These are phyloP conservation scores for Esox lucius DNA, from an alignment of 2,797 vertebrate genomes.

Conservation along the genomic window DNA sequence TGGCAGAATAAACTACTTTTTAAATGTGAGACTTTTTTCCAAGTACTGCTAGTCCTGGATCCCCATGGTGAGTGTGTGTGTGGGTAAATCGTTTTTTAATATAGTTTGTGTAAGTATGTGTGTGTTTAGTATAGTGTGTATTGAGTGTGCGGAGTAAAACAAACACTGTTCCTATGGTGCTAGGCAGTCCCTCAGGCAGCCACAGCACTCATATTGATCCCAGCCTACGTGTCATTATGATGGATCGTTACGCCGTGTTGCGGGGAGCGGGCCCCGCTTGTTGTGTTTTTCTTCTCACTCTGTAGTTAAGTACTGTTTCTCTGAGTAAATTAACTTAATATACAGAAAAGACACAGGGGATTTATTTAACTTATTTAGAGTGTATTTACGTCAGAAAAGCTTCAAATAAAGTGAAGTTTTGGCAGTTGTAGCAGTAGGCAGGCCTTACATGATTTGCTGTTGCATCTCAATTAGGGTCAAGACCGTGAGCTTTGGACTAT, in stretches of 20 bases:
- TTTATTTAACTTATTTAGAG: constrained; percentile 50
- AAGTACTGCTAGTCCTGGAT: background rate
- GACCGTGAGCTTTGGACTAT: constrained; percentile 15
- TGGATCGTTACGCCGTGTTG: constrained; percentile 71
- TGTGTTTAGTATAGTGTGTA: background rate
- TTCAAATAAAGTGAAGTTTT: constrained; percentile 16
- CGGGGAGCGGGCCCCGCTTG: constrained; percentile 51
- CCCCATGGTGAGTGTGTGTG: background rate
- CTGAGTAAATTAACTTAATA: constrained; percentile 76
- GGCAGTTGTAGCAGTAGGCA: background rate
- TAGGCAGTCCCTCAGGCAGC: constrained; percentile 57
- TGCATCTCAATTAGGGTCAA: constrained; percentile 21
- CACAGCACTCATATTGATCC: constrained; percentile 69
- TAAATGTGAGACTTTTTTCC: background rate
- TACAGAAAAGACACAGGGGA: constrained; percentile 44
- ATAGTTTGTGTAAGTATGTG: background rate
- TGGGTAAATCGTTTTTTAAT: background rate
- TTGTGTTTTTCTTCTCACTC: constrained; percentile 51
- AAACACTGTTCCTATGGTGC: constrained; percentile 25
- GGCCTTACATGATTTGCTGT: constrained; percentile 30
- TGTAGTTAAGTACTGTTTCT: constrained; percentile 75
- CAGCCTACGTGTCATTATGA: constrained; percentile 73
- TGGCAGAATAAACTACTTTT: background rate
- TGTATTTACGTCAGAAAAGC: constrained; percentile 36
- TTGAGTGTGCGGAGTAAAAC: background rate